phyloP scores from a whole-genome alignment of 2,797 vertebrate genomes.

The Adrianichthys oophorus region DNA sequence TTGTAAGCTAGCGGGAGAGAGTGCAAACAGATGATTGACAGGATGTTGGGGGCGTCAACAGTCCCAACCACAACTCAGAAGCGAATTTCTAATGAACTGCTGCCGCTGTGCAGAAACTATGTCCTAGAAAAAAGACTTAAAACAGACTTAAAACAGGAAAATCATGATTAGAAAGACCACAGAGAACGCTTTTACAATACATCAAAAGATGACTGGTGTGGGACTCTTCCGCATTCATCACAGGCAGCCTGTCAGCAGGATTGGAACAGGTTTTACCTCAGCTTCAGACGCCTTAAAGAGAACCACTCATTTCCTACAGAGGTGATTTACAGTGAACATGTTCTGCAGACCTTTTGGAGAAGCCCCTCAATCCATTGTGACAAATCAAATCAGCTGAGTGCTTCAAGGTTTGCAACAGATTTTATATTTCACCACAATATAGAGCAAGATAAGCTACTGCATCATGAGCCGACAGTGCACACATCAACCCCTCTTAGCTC shows the following conservation, averaged over 20 bases:
- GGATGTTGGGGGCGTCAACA: too few species aligned
- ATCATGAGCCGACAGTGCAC: constrained; percentile 17
- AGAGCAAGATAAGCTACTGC: constrained; percentile 8
- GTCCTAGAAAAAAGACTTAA: too few species aligned
- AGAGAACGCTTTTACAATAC: too few species aligned
- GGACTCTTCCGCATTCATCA: not conserved
- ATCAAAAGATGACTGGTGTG: too few species aligned
- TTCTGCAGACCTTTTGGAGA: constrained; percentile 13
- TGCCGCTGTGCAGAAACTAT: too few species aligned
- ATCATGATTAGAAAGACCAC: too few species aligned
- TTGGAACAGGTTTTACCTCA: constrained; percentile 21
- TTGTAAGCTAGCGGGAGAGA: too few species aligned
- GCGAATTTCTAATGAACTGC: too few species aligned
- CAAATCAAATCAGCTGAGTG: constrained; percentile 28
- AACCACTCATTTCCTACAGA: constrained; percentile 1
- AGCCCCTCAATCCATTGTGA: constrained; percentile 27
- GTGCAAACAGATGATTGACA: too few species aligned
- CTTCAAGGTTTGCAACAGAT: constrained; percentile 49
- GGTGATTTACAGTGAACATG: constrained; percentile 11
- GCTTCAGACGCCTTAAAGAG: constrained; percentile 11
- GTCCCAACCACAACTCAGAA: too few species aligned
- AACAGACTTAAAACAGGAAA: too few species aligned
- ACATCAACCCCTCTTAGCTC: constrained; percentile 13
- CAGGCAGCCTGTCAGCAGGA: constrained; percentile 4
- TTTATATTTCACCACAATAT: constrained; percentile 24